These are phyloP conservation scores for Pollenia griseotomentosa DNA, from an alignment of 2,888 invertebrate species.

Conservation along the genomic window DNA sequence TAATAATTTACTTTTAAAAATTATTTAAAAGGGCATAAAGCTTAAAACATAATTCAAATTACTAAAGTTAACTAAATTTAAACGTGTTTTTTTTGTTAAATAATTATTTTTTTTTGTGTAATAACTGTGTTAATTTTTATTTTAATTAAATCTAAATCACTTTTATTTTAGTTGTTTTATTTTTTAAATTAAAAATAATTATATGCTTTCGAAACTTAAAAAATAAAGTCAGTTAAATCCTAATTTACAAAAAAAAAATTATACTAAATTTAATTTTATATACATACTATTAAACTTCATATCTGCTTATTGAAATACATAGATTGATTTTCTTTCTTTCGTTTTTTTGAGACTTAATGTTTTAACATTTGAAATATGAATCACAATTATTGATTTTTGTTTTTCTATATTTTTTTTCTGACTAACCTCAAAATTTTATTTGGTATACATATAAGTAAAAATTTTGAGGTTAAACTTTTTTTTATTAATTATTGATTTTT, in stretches of 20 bases:
- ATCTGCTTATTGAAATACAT: conserved; percentile 11
- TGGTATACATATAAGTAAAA: neutral
- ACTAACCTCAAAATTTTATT: neutral
- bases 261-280: neutral
- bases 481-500: neutral
- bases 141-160: conserved; percentile 44
- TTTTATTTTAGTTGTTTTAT: conserved; percentile 18
- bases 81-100: neutral
- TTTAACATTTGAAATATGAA: conserved; percentile 68
- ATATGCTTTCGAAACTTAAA: neutral
- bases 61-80: no score
- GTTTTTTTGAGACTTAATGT: conserved; percentile 31
- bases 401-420: conserved; percentile 5
- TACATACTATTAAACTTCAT: neutral
- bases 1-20: neutral
- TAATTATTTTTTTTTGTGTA: neutral
- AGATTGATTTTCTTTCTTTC: conserved; percentile 20
- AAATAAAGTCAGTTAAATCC: conserved; percentile 5
- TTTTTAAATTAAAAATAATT: conserved; percentile 27
- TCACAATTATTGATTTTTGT: conserved; percentile 71
- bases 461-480: conserved; percentile 2
- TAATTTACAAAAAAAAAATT: conserved; percentile 54
- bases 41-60: neutral
- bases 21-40: neutral
- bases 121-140: neutral